These are phyloP conservation scores for Vulpes lagopus DNA, from an alignment of 2,113 vertebrate species.

Conservation along the genomic window DNA sequence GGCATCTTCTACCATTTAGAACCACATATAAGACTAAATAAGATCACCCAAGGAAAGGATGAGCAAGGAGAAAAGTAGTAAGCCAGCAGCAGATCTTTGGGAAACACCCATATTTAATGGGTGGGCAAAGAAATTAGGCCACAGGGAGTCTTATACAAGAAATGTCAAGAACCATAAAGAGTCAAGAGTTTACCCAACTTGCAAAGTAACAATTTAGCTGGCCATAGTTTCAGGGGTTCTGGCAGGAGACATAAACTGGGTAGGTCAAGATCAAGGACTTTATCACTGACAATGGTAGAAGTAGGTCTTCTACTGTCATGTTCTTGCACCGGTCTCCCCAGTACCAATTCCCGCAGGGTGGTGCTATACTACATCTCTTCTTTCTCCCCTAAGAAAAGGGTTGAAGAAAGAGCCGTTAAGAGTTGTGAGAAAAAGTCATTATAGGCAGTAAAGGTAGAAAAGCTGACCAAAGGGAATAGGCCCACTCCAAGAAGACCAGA, in stretches of 20 bases:
- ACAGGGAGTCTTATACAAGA: neutral
- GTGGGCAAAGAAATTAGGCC: neutral
- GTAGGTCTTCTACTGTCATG: neutral
- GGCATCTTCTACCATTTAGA: neutral
- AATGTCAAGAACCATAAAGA: neutral
- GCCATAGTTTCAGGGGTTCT: neutral
- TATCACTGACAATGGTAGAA: neutral
- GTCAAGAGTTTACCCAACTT: neutral
- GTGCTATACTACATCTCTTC: neutral
- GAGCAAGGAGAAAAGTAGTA: neutral
- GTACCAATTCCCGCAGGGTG: neutral
- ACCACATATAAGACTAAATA: neutral
- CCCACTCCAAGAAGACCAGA: neutral
- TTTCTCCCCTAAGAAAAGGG: neutral
- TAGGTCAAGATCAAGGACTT: neutral
- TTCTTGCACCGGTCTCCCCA: neutral
- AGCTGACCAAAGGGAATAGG: neutral
- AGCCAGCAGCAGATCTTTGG: slow-evolving; percentile 40
- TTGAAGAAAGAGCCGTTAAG: neutral
- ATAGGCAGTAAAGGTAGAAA: neutral
- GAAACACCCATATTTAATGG: neutral
- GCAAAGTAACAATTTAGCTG: neutral
- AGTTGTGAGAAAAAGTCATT: neutral
- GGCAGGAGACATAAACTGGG: neutral
- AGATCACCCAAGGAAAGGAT: neutral